Base-by-base conservation (phyloP, 2,888 invertebrate genomes). In the Tenthredo amoena region DNA sequence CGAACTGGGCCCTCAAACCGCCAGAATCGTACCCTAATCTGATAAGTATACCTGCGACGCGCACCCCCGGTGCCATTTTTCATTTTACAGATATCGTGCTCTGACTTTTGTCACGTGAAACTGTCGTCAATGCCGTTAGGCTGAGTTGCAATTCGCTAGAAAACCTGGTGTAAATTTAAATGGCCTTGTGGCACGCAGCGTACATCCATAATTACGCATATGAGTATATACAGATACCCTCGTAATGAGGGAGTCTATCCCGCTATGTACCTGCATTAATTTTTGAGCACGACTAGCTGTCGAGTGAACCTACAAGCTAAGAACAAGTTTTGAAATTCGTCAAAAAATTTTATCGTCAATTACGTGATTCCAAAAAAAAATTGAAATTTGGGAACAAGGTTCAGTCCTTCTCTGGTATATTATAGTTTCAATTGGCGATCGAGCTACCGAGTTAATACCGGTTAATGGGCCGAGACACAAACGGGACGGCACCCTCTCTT, bases 401-500 rank as follows among this genome's bases (percentile, higher is more conserved):
- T 34, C 10, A 34, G 2, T 6, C 34, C 18, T 18, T 68, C 15
- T 10, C 31, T 21, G 12, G 1, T 3, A 21, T 10, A 43, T n/a
- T 10, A 43, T 7, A 26, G 18, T 47, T 15, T 26, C 31, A 26
- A 77, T 26, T 40, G n/a, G 3, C 43, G 74, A 74, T 31, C 50
- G 4, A n/a, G 31, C 77, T 34, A 50, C 77, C 34, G 34, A 77
- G 81, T 81, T 81, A 62, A 81, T 81, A 50, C 62, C 81, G 21
- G n/a, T 62, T 91, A 92, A 92, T 92, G 91, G 90, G 77, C 88
- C 90, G 90, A 88, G 90, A 90, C 89, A 91, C 90, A 91, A 91
- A 91, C 89, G 88, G 68, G 68, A 68, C 68, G 43, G 83, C 55
- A 50, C 58, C 65, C 81, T 81, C 83, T 86, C 88, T 86, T 87